Evolutionary conservation across 2,113 vertebrate genomes (phyloP).

Genomic region (Pluvianellus socialis): DNA sequence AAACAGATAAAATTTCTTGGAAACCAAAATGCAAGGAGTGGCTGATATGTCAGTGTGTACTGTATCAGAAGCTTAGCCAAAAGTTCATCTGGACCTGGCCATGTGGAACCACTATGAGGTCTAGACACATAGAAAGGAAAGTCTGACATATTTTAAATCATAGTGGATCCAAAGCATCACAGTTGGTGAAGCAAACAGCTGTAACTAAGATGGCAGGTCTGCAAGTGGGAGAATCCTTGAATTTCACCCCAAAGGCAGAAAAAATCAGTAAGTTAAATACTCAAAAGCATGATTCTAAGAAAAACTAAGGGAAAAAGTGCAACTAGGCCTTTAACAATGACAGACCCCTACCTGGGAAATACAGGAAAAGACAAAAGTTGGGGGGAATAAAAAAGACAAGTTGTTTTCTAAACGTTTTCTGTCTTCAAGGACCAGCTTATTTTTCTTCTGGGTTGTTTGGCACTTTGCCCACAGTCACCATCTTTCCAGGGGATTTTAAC

Average conservation of each 20-base stretch:
- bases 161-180: background rate
- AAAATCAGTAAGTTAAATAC: background rate
- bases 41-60: background rate
- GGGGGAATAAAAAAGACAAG: fast-evolving
- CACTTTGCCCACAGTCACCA: background rate
- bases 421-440: background rate
- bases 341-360: background rate
- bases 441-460: background rate
- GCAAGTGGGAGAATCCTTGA: background rate
- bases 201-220: background rate
- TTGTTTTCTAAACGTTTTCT: background rate
- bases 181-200: background rate
- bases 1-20: background rate
- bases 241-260: background rate
- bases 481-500: background rate
- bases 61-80: background rate
- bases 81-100: background rate
- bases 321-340: background rate
- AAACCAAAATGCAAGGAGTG: fast-evolving
- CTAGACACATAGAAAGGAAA: background rate
- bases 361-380: background rate
- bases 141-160: background rate
- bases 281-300: background rate
- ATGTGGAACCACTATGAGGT: background rate
- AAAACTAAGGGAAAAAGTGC: background rate